Evolutionary conservation across 53 echinoderm and acorn worm species (phyloP).

Genomic region (Antedon mediterranea): DNA sequence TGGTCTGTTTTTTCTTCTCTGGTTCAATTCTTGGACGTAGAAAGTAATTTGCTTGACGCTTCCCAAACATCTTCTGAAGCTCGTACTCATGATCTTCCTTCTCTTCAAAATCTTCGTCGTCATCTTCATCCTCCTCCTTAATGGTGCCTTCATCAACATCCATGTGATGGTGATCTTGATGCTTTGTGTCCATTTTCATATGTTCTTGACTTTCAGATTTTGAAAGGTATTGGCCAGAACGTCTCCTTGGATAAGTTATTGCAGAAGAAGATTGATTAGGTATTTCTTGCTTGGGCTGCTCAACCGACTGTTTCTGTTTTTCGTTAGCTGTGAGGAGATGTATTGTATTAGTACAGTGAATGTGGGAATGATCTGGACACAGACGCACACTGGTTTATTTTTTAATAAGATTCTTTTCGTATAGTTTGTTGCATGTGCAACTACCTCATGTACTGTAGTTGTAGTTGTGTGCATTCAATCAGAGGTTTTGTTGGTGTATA

Average conservation of each 20-base stretch:
- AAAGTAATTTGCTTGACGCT: constrained; percentile 67
- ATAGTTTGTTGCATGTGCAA: no score
- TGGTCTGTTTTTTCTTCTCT: constrained; percentile 46
- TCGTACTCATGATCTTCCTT: constrained; percentile 50
- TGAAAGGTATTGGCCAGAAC: not conserved
- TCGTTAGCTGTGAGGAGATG: no score
- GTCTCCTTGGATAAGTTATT: not conserved
- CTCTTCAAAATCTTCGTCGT: constrained; percentile 16
- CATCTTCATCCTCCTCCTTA: not conserved
- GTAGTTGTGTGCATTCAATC: no score
- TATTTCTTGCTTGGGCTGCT: not conserved
- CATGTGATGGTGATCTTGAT: not conserved
- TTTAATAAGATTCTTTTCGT: no score
- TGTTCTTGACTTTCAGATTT: not conserved
- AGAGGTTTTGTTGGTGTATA: no score
- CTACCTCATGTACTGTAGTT: no score
- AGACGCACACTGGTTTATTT: no score
- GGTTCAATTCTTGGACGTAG: constrained; percentile 64
- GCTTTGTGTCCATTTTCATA: not conserved
- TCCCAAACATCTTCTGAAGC: constrained; percentile 63
- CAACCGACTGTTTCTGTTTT: not conserved
- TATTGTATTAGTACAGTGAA: no score
- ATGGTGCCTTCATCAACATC: not conserved
- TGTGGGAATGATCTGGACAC: no score
- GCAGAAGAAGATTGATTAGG: not conserved